These are phyloP conservation scores for Heliconius congener DNA, from an alignment of 1,140 invertebrate species.

Conservation along the genomic window DNA sequence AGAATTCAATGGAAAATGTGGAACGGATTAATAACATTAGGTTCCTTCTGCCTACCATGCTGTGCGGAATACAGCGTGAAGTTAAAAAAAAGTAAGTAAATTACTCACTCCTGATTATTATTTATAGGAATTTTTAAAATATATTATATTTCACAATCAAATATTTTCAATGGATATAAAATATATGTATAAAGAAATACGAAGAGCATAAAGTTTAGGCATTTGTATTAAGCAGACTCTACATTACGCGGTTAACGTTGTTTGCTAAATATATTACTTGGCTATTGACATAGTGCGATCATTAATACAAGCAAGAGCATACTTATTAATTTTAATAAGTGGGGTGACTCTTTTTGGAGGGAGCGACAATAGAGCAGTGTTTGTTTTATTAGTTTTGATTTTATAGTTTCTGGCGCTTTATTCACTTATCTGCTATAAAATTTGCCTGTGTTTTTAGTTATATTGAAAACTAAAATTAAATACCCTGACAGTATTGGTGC, in stretches of 20 bases:
- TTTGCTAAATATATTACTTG: constrained; percentile 76
- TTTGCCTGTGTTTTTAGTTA: background rate
- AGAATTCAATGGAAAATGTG: too few species aligned
- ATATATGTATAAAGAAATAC: background rate
- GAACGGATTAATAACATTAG: too few species aligned
- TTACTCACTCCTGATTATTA: too few species aligned
- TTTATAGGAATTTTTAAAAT: too few species aligned
- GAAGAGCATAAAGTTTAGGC: background rate
- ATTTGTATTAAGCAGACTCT: background rate
- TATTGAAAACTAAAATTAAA: background rate
- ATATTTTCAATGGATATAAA: too few species aligned
- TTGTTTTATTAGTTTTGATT: constrained; percentile 76
- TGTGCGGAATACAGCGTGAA: too few species aligned
- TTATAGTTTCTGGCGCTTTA: constrained; percentile 54
- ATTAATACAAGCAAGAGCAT: constrained; percentile 76
- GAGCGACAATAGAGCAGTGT: constrained; percentile 58
- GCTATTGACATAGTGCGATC: constrained; percentile 76
- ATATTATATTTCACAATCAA: too few species aligned
- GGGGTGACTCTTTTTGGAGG: constrained; percentile 65
- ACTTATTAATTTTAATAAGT: constrained; percentile 81
- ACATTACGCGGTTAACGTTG: constrained; percentile 56
- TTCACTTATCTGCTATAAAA: constrained; percentile 31
- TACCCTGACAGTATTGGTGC: too few species aligned
- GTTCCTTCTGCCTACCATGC: too few species aligned
- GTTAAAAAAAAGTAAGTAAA: too few species aligned